phyloP scores from a whole-genome alignment of 2,113 vertebrate genomes.

The Parus major region DNA sequence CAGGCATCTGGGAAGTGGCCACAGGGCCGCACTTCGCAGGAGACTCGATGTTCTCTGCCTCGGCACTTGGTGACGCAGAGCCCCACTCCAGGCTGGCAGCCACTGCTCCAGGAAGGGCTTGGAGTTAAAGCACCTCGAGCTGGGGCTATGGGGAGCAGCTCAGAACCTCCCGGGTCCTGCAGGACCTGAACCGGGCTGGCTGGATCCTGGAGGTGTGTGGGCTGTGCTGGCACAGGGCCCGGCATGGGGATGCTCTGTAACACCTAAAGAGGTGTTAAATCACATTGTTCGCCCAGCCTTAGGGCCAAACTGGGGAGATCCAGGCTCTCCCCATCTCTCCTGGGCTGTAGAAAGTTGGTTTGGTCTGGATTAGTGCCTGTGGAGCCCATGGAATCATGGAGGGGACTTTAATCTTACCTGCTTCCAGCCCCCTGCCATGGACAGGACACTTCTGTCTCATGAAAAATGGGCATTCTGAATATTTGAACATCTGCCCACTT shows the following conservation, averaged over 20 bases:
- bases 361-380: not conserved
- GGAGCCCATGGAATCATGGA: not conserved
- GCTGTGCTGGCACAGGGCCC: not conserved
- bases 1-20: not conserved
- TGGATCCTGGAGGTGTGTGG: rapidly evolving
- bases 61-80: not conserved
- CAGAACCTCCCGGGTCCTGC: not conserved
- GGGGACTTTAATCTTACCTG: not conserved
- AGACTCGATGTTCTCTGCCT: not conserved
- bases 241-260: not conserved
- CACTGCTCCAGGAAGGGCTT: not conserved
- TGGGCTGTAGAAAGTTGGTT: not conserved
- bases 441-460: not conserved
- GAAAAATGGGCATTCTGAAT: not conserved
- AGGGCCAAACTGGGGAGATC: rapidly evolving
- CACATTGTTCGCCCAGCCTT: not conserved
- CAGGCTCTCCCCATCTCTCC: too few species aligned
- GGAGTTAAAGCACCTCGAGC: not conserved
- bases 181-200: not conserved
- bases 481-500: not conserved
- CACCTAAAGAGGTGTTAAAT: not conserved
- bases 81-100: not conserved
- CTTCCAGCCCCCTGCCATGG: not conserved
- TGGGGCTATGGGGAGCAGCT: not conserved
- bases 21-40: not conserved